Evolutionary conservation across 2,888 invertebrate genomes (phyloP), one percentile per base, ranked within the genome.

Genomic region (Meliscaeva auricollis): DNA sequence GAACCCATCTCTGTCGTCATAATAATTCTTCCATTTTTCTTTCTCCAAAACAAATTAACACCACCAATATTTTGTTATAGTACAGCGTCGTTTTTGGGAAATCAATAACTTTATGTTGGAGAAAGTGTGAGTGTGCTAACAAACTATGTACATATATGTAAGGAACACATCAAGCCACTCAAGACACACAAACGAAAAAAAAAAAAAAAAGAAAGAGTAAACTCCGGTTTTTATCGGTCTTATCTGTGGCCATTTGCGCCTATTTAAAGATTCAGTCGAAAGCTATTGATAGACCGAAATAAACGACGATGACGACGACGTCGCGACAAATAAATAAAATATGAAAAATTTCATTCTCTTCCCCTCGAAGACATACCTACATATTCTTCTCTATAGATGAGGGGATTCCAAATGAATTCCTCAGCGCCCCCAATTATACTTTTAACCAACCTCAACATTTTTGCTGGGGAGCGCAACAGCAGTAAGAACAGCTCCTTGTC

Each of bases 401-500:
- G 56, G 38, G 30, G 20, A 46, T 48, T 50, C 52, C 56, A 66
- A 13, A 68, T 32, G 69, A 64, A 81, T 79, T 79, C 69, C 70
- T 50, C 62, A 64, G 79, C 74, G 68, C 70, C 74, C 83, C 80
- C 83, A 84, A 74, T 84, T 70, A 79, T 70, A 41, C 46, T 46
- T 66, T 50, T 46, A 79, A 75, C 83, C 83, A 84, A 84, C 84
- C 84, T 84, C 84, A 84, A 84, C 84, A 84, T 75, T 50, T 84
- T 73, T 60, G 50, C 48, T 17, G 74, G 48, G 56, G 62, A 46
- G 64, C 64, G 4, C 13, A 58, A 3, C 30, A 56, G 20, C 13
- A 30, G 8, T 7, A 30, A 38, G 9, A 1, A 3, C 11, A 79
- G 74, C 79, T 74, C 78, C 62, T 70, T 58, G 68, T 17, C 17